Evolutionary conservation across 2,797 vertebrate genomes (phyloP).

Genomic region (Heteromormyrus szaboi): DNA sequence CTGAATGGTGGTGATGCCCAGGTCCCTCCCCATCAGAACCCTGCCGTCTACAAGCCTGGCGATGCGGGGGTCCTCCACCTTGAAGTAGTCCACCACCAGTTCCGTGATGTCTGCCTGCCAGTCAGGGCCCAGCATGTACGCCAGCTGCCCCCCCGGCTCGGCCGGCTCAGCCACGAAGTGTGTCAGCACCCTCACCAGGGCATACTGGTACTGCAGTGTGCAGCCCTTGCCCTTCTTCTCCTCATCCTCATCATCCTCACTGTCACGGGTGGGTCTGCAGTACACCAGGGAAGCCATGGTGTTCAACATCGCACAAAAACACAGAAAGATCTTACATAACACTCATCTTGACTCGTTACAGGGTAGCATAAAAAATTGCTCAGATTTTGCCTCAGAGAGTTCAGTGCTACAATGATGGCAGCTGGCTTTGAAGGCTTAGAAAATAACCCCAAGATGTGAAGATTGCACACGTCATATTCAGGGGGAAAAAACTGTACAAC

Average conservation of each 20-base stretch:
- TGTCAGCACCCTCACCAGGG: slow-evolving; percentile 82
- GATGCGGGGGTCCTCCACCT: slow-evolving; percentile 81
- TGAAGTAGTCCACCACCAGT: slow-evolving; percentile 81
- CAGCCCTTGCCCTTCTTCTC: slow-evolving; percentile 86
- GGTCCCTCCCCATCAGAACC: slow-evolving; percentile 77
- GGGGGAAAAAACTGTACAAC: not conserved
- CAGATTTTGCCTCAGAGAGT: not conserved
- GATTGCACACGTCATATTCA: not conserved
- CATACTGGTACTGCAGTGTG: slow-evolving; percentile 85
- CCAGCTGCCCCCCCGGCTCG: slow-evolving; percentile 69
- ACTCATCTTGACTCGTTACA: not conserved
- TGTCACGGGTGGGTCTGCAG: slow-evolving; percentile 84
- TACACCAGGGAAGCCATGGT: not conserved
- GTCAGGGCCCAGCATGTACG: slow-evolving; percentile 81
- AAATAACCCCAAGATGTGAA: not conserved
- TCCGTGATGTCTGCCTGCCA: slow-evolving; percentile 95
- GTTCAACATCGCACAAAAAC: not conserved
- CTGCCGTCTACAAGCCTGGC: slow-evolving; percentile 76
- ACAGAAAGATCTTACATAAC: slow-evolving; percentile 7
- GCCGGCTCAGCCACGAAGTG: slow-evolving; percentile 84
- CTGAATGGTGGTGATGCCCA: slow-evolving; percentile 89
- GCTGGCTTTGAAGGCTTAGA: not conserved
- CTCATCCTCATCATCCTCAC: slow-evolving; percentile 93
- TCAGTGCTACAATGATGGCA: not conserved
- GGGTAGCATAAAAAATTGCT: not conserved